Evolutionary conservation across 2,888 invertebrate genomes (phyloP).

Genomic region (Liopterus haemorrhoidalis): DNA sequence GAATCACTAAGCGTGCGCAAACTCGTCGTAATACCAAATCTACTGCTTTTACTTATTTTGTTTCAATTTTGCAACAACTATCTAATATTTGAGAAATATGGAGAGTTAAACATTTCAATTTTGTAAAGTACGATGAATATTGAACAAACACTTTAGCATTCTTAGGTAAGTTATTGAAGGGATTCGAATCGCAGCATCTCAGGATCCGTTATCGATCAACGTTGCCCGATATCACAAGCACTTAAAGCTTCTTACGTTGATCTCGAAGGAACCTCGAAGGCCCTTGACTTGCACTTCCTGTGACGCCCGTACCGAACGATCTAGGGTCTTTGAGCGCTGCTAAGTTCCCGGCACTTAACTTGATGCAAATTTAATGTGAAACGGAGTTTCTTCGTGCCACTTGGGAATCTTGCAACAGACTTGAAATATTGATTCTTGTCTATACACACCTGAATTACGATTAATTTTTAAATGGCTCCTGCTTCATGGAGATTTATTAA

Average conservation of each 20-base stretch:
- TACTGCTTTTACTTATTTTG: too few species aligned
- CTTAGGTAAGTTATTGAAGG: constrained; percentile 45
- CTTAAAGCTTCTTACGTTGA: constrained; percentile 17
- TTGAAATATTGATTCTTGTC: constrained; percentile 19
- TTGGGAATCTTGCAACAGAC: constrained; percentile 15
- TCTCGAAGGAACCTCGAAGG: too few species aligned
- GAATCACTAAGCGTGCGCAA: too few species aligned
- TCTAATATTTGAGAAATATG: too few species aligned
- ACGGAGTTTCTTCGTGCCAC: constrained; percentile 33
- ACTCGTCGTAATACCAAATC: too few species aligned
- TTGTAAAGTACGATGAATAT: too few species aligned
- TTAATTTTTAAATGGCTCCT: constrained; percentile 13
- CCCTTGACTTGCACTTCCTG: not conserved
- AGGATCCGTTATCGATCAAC: too few species aligned
- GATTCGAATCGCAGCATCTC: too few species aligned
- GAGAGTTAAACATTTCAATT: too few species aligned
- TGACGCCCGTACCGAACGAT: constrained; percentile 9
- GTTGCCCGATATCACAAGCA: constrained; percentile 19
- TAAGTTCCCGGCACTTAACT: constrained; percentile 44
- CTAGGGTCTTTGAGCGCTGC: constrained; percentile 37
- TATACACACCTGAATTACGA: constrained; percentile 15
- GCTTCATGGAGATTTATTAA: not conserved
- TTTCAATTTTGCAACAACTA: too few species aligned
- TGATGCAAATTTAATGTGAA: constrained; percentile 49
- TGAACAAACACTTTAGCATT: constrained; percentile 44